A percentile compares a stretch with the other conserved stretches of the same genome.
These are phyloP conservation scores for Hemicrepidius hirtus DNA, from an alignment of 2,888 invertebrate species.

Conservation along the genomic window DNA sequence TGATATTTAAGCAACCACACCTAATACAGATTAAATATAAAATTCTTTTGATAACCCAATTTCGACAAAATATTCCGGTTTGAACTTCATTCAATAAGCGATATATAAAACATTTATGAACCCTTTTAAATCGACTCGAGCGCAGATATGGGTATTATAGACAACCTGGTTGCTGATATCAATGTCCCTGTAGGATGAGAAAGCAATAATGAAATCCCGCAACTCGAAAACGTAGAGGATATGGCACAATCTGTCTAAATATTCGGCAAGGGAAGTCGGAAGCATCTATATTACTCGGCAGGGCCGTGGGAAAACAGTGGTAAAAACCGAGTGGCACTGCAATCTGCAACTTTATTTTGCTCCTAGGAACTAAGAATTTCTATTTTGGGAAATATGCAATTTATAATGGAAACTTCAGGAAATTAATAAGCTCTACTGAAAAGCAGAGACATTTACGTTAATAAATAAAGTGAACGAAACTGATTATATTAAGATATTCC, in stretches of 20 bases:
- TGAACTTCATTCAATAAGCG: neutral
- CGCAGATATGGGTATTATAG: conserved; percentile 3
- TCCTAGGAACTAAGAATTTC: conserved; percentile 15
- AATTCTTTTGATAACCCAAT: neutral
- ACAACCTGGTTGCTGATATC: neutral
- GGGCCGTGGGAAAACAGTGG: conserved; percentile 3
- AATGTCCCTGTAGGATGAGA: conserved; percentile 27
- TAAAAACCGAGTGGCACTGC: conserved; percentile 15
- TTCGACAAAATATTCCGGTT: neutral
- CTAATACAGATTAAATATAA: neutral
- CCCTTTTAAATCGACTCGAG: neutral
- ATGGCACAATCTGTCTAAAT: conserved; percentile 30
- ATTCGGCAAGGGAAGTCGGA: conserved; percentile 6
- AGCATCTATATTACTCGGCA: conserved; percentile 25
- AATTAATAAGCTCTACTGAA: neutral
- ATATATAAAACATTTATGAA: conserved; percentile 19
- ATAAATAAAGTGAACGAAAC: neutral
- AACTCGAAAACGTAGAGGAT: neutral
- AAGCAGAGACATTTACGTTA: neutral
- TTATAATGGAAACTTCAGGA: neutral
- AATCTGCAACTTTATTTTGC: conserved; percentile 27
- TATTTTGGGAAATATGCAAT: neutral
- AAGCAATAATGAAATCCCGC: conserved; percentile 33
- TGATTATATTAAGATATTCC: neutral
- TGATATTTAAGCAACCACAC: neutral